A percentile compares a stretch with the other conserved stretches of the same genome.
These are phyloP conservation scores for Hyppa rectilinea DNA, from an alignment of 2,888 invertebrate species.

Conservation along the genomic window DNA sequence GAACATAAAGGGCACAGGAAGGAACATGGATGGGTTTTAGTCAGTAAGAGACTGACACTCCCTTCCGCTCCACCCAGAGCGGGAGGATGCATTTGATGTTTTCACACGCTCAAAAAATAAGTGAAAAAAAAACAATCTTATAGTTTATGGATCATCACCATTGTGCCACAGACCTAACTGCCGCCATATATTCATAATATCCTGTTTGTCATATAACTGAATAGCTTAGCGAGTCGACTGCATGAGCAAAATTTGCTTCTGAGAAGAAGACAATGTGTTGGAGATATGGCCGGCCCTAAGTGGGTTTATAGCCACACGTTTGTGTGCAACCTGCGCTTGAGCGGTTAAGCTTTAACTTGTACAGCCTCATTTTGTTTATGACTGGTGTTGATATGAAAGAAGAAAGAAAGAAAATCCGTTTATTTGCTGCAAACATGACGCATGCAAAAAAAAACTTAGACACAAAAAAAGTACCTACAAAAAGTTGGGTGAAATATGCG, in stretches of 20 bases:
- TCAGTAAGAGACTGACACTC: no score
- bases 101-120: no score
- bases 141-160: constrained; percentile 1
- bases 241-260: constrained; percentile 62
- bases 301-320: constrained; percentile 47
- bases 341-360: constrained; percentile 11
- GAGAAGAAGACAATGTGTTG: constrained; percentile 62
- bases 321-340: constrained; percentile 16
- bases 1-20: no score
- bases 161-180: constrained; percentile 21
- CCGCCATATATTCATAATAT: constrained; percentile 48
- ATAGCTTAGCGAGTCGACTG: constrained; percentile 53
- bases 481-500: no score
- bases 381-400: constrained; percentile 8
- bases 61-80: no score
- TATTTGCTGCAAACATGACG: no score
- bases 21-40: no score
- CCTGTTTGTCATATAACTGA: constrained; percentile 54
- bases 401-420: no score
- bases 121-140: neutral
- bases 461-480: no score
- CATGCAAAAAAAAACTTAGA: no score
- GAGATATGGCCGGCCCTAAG: constrained; percentile 44
- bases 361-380: constrained; percentile 20
- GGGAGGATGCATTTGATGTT: no score